Percentiles rank a stretch among this genome's conserved stretches.
phyloP scores from a whole-genome alignment of 2,113 vertebrate species.

The Pelecanoides urinatrix region DNA sequence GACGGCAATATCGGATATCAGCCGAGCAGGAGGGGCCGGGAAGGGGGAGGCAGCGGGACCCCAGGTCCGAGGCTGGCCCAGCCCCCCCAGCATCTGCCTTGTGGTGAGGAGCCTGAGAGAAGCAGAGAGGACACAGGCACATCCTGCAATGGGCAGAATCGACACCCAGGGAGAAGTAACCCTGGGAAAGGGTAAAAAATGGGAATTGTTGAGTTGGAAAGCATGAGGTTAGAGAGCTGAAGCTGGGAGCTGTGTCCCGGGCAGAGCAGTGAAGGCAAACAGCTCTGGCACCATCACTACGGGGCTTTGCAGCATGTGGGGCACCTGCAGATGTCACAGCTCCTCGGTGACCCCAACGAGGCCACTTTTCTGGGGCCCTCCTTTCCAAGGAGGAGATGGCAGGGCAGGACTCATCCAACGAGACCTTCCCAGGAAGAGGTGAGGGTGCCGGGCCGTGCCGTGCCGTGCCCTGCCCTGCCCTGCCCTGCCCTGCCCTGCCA shows the following conservation, averaged over 20 bases:
- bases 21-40: not conserved
- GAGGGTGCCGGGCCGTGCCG: not conserved
- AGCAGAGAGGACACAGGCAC: fast-evolving
- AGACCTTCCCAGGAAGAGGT: not conserved
- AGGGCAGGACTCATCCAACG: not conserved
- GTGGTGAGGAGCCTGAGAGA: not conserved
- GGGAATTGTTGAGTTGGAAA: not conserved
- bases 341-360: fast-evolving
- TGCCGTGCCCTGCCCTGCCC: too few species aligned
- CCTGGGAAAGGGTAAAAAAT: not conserved
- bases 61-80: not conserved
- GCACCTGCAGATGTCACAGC: not conserved
- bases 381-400: not conserved
- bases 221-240: not conserved
- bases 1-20: not conserved
- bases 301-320: not conserved
- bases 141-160: not conserved
- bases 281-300: fast-evolving
- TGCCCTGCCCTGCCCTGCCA: not conserved
- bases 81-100: not conserved
- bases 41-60: not conserved
- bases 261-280: not conserved
- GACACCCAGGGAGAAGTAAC: not conserved
- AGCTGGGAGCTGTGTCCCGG: not conserved
- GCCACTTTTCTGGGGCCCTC: not conserved